phyloP scores from a whole-genome alignment of 2,113 vertebrate species.

The Myodes glareolus region DNA sequence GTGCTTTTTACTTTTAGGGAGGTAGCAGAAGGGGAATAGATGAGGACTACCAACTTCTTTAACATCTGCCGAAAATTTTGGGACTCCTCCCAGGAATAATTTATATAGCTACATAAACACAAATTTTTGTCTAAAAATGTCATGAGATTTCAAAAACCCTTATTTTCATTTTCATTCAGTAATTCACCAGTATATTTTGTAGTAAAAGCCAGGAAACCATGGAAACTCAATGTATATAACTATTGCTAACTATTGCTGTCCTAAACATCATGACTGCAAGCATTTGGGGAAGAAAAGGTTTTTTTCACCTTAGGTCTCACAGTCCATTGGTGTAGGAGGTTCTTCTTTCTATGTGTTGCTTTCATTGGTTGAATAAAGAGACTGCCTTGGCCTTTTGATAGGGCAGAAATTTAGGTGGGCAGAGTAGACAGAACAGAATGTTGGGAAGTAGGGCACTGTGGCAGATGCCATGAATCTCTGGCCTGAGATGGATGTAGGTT shows the following conservation, averaged over 20 bases:
- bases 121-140: neutral
- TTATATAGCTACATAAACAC: neutral
- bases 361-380: too few species aligned
- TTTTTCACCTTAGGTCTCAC: neutral
- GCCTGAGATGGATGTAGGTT: too few species aligned
- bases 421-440: too few species aligned
- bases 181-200: neutral
- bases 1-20: neutral
- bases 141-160: neutral
- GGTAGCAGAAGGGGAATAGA: neutral
- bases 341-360: too few species aligned
- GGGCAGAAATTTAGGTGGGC: too few species aligned
- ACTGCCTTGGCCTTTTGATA: too few species aligned
- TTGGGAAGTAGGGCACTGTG: too few species aligned
- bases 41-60: neutral
- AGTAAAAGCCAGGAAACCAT: neutral
- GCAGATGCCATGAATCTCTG: too few species aligned
- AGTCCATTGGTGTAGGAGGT: too few species aligned
- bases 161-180: neutral
- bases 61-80: conserved; percentile 13
- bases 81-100: neutral
- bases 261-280: too few species aligned
- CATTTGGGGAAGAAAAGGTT: neutral
- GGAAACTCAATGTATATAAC: neutral
- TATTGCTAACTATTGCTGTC: neutral